Evolutionary conservation across 2,888 invertebrate genomes (phyloP).

Genomic region (Catonia carolina): DNA sequence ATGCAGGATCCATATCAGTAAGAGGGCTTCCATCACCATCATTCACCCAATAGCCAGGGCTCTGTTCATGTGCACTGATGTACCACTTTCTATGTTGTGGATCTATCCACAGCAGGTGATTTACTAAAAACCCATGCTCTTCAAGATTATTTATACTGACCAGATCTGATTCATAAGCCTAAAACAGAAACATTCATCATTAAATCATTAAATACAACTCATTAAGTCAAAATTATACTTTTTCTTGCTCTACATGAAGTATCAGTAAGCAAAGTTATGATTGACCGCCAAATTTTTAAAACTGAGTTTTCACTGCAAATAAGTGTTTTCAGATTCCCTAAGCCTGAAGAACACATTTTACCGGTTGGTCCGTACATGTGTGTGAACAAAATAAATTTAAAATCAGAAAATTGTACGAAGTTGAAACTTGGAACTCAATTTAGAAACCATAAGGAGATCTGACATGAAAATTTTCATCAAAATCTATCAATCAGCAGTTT

Average conservation of each 20-base stretch:
- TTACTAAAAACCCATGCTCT: slow-evolving; percentile 81
- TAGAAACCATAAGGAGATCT: no score
- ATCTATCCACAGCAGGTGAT: slow-evolving; percentile 73
- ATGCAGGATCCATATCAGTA: slow-evolving; percentile 72
- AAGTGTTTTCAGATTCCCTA: no score
- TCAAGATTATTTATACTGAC: slow-evolving; percentile 71
- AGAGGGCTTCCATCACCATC: slow-evolving; percentile 75
- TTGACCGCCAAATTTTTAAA: no score
- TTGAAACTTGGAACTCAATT: no score
- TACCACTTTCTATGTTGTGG: slow-evolving; percentile 84
- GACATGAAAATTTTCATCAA: no score
- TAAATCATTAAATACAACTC: neutral
- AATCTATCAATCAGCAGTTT: no score
- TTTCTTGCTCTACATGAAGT: neutral
- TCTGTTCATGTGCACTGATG: slow-evolving; percentile 68
- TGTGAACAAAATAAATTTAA: no score
- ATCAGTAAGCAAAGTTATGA: slow-evolving; percentile 3
- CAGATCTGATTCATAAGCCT: slow-evolving; percentile 74
- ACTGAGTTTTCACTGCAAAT: no score
- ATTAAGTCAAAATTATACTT: neutral
- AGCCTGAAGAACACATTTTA: no score
- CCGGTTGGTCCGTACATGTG: no score
- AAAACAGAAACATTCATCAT: slow-evolving; percentile 28
- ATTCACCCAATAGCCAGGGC: slow-evolving; percentile 72
- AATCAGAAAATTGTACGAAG: no score